phyloP scores from a whole-genome alignment of 92 coral and sea anemone genomes.

The Parazoanthus atlanticus region DNA sequence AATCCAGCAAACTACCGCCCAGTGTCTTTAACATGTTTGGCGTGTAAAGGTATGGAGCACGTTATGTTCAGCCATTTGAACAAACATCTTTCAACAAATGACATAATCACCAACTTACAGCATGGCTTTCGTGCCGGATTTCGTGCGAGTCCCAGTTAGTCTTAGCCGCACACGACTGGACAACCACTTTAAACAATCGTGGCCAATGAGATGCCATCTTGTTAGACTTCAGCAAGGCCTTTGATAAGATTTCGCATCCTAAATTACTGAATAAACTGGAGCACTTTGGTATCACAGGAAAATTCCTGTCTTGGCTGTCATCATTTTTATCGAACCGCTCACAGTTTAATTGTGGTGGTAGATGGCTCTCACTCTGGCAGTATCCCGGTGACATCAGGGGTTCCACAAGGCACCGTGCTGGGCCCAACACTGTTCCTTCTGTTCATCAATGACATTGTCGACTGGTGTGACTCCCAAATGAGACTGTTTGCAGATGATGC shows the following conservation, averaged over 20 bases:
- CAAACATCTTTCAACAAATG: background rate
- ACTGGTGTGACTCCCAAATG: conserved; percentile 24
- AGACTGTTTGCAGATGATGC: conserved; percentile 24
- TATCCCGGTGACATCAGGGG: conserved; percentile 15
- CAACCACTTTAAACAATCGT: conserved; percentile 1
- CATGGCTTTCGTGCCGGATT: conserved; percentile 32
- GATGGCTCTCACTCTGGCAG: conserved; percentile 10
- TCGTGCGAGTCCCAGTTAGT: conserved; percentile 34
- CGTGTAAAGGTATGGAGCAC: conserved; percentile 33
- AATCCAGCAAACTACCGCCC: conserved; percentile 26
- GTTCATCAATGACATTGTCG: too few species aligned
- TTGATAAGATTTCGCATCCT: conserved; percentile 27
- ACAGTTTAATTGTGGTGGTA: conserved; percentile 4
- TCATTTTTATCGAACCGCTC: background rate
- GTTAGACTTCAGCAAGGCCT: conserved; percentile 28
- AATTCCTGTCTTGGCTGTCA: conserved; percentile 1
- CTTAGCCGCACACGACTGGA: background rate
- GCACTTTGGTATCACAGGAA: background rate
- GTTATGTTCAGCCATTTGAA: conserved; percentile 13
- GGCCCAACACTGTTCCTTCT: conserved; percentile 24
- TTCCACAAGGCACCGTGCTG: conserved; percentile 41
- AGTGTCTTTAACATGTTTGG: conserved; percentile 16
- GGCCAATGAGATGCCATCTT: conserved; percentile 25
- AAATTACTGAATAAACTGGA: conserved; percentile 26
- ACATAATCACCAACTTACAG: conserved; percentile 1